Evolutionary conservation across 2,888 invertebrate species (phyloP).

Genomic region (Neoascia interrupta): DNA sequence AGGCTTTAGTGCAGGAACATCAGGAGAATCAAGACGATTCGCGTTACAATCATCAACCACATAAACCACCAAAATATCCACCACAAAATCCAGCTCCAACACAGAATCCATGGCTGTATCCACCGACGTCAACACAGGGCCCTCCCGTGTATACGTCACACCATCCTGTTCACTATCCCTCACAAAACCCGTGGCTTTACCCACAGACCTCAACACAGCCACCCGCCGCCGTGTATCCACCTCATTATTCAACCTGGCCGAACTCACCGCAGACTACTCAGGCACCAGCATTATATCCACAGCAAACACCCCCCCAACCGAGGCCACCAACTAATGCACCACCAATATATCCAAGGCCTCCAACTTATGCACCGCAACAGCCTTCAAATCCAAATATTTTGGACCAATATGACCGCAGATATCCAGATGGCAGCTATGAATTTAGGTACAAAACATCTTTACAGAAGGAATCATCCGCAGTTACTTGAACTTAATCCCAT

Average conservation of each 20-base stretch:
- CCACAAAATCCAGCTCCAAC: background rate
- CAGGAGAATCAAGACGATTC: slow-evolving; percentile 1
- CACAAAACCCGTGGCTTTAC: background rate
- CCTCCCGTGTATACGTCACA: background rate
- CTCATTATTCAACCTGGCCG: too few relatives aligned
- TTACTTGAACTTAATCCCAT: background rate
- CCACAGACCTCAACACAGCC: background rate
- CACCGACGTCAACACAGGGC: background rate
- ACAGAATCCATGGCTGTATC: background rate
- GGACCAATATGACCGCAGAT: slow-evolving; percentile 75
- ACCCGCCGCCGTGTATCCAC: background rate
- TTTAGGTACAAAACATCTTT: slow-evolving; percentile 70
- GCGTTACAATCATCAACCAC: background rate
- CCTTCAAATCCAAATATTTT: slow-evolving; percentile 64
- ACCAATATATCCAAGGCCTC: background rate
- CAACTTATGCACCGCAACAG: too few relatives aligned
- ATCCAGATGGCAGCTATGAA: slow-evolving; percentile 77
- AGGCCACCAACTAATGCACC: too few relatives aligned
- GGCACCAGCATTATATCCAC: background rate
- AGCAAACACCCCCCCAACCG: background rate
- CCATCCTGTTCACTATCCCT: background rate
- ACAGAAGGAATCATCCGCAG: background rate
- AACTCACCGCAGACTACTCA: background rate
- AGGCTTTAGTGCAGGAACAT: too few relatives aligned
- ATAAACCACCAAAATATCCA: background rate